Conservation (phyloP, 2,888 invertebrate species). For the Troides helena region DNA sequence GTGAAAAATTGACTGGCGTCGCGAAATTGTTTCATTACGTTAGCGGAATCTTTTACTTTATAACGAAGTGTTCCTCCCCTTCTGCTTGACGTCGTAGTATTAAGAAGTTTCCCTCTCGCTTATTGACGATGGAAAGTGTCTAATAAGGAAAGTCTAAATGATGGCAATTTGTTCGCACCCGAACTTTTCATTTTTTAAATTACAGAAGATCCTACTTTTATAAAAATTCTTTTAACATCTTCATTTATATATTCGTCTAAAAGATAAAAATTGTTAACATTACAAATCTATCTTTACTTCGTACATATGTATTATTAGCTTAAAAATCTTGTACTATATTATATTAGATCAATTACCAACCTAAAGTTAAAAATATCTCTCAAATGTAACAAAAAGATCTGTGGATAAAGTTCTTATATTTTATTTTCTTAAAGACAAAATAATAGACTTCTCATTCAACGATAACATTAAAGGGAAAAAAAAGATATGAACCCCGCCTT, state of each 20-base stretch:
- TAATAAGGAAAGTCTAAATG: slow-evolving; percentile 67
- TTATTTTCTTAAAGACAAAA: slow-evolving; percentile 52
- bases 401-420: slow-evolving; percentile 44
- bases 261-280: no score
- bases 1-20: slow-evolving; percentile 49
- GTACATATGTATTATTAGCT: no score
- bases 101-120: slow-evolving; percentile 57
- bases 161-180: slow-evolving; percentile 58
- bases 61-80: slow-evolving; percentile 57
- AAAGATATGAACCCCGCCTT: slow-evolving; percentile 42
- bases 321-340: no score
- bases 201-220: no score
- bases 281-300: no score
- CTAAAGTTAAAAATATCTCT: no score
- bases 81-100: slow-evolving; percentile 59
- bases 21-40: slow-evolving; percentile 70
- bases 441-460: slow-evolving; percentile 56
- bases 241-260: no score
- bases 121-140: slow-evolving; percentile 61
- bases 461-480: slow-evolving; percentile 44
- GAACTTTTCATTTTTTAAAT: slow-evolving; percentile 15
- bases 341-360: no score
- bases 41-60: slow-evolving; percentile 63
- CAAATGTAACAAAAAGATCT: not conserved
- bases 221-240: no score